Percentiles rank a stretch among this genome's conserved stretches.
Evolutionary conservation across 2,113 vertebrate genomes (phyloP).

Genomic region (Nothocercus julius): DNA sequence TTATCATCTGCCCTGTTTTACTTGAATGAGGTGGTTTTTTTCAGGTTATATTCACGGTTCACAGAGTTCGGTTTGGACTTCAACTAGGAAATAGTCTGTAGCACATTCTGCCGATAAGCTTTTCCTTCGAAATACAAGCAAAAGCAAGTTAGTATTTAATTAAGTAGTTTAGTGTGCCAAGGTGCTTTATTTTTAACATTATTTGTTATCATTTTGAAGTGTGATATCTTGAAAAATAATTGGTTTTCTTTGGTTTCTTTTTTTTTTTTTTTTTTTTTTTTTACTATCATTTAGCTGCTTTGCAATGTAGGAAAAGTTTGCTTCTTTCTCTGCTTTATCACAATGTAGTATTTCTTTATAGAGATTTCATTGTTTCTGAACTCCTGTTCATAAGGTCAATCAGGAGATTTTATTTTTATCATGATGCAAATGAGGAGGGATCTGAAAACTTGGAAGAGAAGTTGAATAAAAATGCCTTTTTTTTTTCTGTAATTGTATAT

Average conservation of each 20-base stretch:
- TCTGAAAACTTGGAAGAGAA: neutral
- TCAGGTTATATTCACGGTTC: neutral
- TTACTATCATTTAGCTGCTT: neutral
- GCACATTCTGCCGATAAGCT: neutral
- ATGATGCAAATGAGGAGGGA: neutral
- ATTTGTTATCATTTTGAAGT: neutral
- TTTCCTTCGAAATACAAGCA: neutral
- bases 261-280: neutral
- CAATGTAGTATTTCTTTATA: neutral
- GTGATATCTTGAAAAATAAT: neutral
- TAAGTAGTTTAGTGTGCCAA: neutral
- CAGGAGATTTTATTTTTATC: neutral
- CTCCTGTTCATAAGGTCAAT: neutral
- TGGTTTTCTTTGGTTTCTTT: neutral
- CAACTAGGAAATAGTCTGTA: neutral
- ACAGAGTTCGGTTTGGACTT: neutral
- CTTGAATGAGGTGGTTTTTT: neutral
- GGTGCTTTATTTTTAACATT: neutral
- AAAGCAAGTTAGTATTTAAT: neutral
- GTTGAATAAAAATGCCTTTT: neutral
- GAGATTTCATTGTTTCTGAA: neutral
- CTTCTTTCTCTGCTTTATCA: neutral
- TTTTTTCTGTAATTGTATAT: neutral
- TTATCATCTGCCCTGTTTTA: neutral
- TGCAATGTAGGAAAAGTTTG: neutral